Percentiles rank a stretch among this genome's conserved stretches.
Conservation (phyloP, 2,797 vertebrate species). For the Hydrolagus colliei region DNA sequence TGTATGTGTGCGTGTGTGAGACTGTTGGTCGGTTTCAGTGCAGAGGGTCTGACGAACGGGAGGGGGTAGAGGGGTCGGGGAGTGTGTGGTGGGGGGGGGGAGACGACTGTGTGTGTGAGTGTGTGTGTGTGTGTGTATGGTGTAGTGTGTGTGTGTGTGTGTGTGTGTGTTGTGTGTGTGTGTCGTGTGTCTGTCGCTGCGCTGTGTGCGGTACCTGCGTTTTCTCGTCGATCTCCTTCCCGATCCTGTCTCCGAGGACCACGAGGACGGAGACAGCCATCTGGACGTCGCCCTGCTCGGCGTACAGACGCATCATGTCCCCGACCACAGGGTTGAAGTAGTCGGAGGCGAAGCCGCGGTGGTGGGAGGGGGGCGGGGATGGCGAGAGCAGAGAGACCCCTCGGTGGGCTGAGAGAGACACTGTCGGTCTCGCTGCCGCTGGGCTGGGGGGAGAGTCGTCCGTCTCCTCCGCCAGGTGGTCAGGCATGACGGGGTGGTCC, state of each 20-base stretch:
- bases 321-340: constrained; percentile 84
- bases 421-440: constrained; percentile 86
- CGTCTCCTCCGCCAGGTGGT: constrained; percentile 84
- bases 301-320: constrained; percentile 84
- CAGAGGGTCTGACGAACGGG: no score
- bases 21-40: no score
- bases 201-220: constrained; percentile 69
- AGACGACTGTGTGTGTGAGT: no score
- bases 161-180: no score
- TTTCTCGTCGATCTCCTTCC: constrained; percentile 88
- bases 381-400: constrained; percentile 87
- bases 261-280: constrained; percentile 88
- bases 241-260: constrained; percentile 84
- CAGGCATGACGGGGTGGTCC: constrained; percentile 78
- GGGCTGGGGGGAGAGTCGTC: constrained; percentile 91
- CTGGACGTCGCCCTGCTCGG: constrained; percentile 90
- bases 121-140: no score
- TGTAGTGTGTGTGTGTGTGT: no score
- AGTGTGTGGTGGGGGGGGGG: no score
- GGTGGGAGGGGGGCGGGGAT: constrained; percentile 76
- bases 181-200: no score
- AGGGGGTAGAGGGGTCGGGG: no score
- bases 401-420: constrained; percentile 76
- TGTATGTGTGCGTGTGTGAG: no score
- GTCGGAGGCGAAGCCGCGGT: constrained; percentile 71